phyloP scores from a whole-genome alignment of 1,140 invertebrate genomes.

The Drosophila dunni region DNA sequence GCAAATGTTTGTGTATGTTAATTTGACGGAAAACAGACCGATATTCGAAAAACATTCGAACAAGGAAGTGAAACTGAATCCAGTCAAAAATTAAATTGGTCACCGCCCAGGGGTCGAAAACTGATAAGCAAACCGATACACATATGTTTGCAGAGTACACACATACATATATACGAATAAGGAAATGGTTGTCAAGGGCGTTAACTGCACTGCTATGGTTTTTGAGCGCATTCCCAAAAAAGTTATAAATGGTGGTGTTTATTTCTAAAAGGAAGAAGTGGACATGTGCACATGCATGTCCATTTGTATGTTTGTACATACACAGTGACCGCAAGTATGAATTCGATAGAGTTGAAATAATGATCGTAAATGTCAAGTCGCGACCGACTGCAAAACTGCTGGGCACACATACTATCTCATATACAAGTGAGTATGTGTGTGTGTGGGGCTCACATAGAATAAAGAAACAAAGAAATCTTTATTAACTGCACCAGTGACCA shows the following conservation, averaged over 20 bases:
- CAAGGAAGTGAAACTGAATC: slow-evolving; percentile 13
- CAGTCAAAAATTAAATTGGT: slow-evolving; percentile 6
- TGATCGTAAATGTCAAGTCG: slow-evolving; percentile 24
- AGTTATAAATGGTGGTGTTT: slow-evolving; percentile 43
- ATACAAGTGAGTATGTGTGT: neutral
- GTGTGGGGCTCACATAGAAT: neutral
- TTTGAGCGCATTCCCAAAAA: slow-evolving; percentile 53
- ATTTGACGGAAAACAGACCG: neutral
- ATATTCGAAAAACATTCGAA: slow-evolving; percentile 5
- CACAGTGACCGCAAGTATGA: neutral
- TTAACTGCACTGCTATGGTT: slow-evolving; percentile 54
- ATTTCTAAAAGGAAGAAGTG: slow-evolving; percentile 21
- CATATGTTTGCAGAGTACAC: neutral
- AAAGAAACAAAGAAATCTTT: slow-evolving; percentile 24
- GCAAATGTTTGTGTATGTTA: slow-evolving; percentile 18
- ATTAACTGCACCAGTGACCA: slow-evolving; percentile 10
- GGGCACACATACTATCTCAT: neutral
- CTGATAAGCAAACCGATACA: slow-evolving; percentile 22
- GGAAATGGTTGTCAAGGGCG: slow-evolving; percentile 74
- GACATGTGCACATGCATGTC: slow-evolving; percentile 13
- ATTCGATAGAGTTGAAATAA: slow-evolving; percentile 2
- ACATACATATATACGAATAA: neutral
- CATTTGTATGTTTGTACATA: neutral
- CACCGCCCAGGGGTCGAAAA: slow-evolving; percentile 21
- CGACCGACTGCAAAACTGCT: slow-evolving; percentile 4